Evolutionary conservation across 92 coral and sea anemone genomes (phyloP).

Genomic region (Siderastrea radians): DNA sequence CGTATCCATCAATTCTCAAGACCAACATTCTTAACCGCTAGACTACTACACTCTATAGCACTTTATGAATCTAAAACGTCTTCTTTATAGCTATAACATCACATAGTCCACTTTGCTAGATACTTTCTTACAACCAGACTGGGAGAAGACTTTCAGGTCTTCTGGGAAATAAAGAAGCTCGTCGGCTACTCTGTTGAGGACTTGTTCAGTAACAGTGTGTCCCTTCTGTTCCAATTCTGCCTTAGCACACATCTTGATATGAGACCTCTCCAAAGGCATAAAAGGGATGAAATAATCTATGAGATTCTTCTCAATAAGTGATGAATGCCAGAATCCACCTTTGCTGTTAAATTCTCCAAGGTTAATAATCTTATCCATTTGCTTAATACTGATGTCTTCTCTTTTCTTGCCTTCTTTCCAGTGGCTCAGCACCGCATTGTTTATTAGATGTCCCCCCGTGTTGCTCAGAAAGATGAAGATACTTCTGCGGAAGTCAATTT

Average conservation of each 20-base stretch:
- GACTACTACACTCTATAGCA: too few species aligned
- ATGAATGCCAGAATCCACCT: constrained; percentile 95
- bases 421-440: constrained; percentile 69
- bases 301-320: constrained; percentile 80
- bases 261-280: constrained; percentile 86
- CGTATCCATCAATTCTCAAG: too few species aligned
- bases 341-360: constrained; percentile 82
- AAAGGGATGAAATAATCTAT: constrained; percentile 90
- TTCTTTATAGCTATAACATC: not conserved
- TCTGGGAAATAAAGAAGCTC: constrained; percentile 85
- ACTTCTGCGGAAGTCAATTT: constrained; percentile 80
- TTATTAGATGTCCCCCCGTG: constrained; percentile 87
- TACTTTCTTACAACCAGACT: constrained; percentile 94
- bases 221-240: constrained; percentile 71
- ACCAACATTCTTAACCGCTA: too few species aligned
- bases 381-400: constrained; percentile 77
- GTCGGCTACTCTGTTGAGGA: constrained; percentile 80
- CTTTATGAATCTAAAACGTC: too few species aligned
- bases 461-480: constrained; percentile 92
- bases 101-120: constrained; percentile 88
- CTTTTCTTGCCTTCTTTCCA: constrained; percentile 85
- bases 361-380: constrained; percentile 84
- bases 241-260: constrained; percentile 88
- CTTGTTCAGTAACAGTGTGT: constrained; percentile 45
- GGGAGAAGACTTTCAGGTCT: constrained; percentile 76